Conservation (phyloP, 1,140 invertebrate species). For the Drosophila repletoides region DNA sequence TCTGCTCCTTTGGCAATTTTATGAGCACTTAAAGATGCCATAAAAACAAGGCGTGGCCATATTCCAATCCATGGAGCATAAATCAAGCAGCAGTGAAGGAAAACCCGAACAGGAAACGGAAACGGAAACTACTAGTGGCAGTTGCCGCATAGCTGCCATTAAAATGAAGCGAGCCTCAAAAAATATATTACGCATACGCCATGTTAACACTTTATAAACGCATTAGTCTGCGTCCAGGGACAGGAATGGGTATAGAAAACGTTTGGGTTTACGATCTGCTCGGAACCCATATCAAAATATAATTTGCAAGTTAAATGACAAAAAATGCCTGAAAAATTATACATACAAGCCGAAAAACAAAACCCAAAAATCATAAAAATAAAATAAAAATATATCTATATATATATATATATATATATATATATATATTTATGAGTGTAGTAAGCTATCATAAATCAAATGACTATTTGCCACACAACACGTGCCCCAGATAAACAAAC, state of each 20-base stretch:
- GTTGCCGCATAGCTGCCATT: slow-evolving; percentile 50
- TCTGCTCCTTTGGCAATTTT: slow-evolving; percentile 34
- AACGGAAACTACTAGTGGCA: slow-evolving; percentile 29
- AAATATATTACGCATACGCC: slow-evolving; percentile 61
- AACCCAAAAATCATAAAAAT: slow-evolving; percentile 1
- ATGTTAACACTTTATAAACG: slow-evolving; percentile 77
- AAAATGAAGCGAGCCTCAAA: slow-evolving; percentile 32
- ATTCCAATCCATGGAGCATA: slow-evolving; percentile 54
- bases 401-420: slow-evolving; percentile 35
- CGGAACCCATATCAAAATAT: slow-evolving; percentile 57
- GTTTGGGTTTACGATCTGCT: not conserved
- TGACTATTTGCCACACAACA: slow-evolving; percentile 65
- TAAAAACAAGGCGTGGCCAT: slow-evolving; percentile 59
- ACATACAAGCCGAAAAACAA: slow-evolving; percentile 17
- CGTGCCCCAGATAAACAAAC: slow-evolving; percentile 52
- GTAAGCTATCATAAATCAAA: slow-evolving; percentile 66
- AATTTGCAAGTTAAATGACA: slow-evolving; percentile 61
- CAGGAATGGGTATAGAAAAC: slow-evolving; percentile 15
- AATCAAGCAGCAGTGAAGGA: slow-evolving; percentile 29
- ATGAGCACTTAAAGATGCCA: slow-evolving; percentile 48
- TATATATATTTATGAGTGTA: slow-evolving; percentile 51
- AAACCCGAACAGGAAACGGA: not conserved
- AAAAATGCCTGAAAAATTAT: slow-evolving; percentile 18
- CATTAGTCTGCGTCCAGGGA: slow-evolving; percentile 56
- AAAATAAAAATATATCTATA: slow-evolving; percentile 21